phyloP scores from a whole-genome alignment of 2,113 vertebrate genomes.

The Eclectus roratus region DNA sequence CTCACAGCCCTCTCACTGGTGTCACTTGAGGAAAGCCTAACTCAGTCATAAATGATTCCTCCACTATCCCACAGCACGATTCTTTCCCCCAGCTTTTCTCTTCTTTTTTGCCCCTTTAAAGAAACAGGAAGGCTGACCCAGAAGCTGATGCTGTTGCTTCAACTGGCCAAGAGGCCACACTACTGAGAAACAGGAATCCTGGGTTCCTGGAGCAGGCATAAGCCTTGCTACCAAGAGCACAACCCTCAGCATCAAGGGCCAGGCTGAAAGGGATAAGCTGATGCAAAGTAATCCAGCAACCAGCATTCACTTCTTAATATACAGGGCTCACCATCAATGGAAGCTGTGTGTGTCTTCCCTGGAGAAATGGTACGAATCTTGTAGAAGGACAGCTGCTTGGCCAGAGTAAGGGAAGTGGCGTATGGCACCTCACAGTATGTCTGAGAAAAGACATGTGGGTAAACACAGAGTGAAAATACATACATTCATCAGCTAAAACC shows the following conservation, averaged over 20 bases:
- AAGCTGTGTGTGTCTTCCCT: slow-evolving; percentile 94
- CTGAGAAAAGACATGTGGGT: slow-evolving; percentile 60
- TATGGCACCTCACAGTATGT: slow-evolving; percentile 89
- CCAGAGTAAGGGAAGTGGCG: slow-evolving; percentile 89
- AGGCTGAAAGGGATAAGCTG: neutral
- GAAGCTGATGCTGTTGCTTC: neutral
- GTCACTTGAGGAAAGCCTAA: neutral
- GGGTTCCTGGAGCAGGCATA: neutral
- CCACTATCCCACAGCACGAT: neutral
- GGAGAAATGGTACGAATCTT: slow-evolving; percentile 88
- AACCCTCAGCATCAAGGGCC: neutral
- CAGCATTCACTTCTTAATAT: neutral
- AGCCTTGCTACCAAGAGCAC: neutral
- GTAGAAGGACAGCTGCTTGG: slow-evolving; percentile 91
- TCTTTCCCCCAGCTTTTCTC: neutral
- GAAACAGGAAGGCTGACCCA: neutral
- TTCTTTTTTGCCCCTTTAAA: neutral
- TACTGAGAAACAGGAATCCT: neutral
- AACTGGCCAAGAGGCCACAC: neutral
- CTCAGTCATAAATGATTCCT: neutral
- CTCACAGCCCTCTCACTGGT: neutral
- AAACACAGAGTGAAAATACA: slow-evolving; percentile 5
- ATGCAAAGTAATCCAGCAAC: neutral
- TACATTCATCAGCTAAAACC: neutral
- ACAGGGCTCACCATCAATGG: slow-evolving; percentile 87